Evolutionary conservation across 2,888 invertebrate species (phyloP).

Genomic region (Lasioglossum morio): DNA sequence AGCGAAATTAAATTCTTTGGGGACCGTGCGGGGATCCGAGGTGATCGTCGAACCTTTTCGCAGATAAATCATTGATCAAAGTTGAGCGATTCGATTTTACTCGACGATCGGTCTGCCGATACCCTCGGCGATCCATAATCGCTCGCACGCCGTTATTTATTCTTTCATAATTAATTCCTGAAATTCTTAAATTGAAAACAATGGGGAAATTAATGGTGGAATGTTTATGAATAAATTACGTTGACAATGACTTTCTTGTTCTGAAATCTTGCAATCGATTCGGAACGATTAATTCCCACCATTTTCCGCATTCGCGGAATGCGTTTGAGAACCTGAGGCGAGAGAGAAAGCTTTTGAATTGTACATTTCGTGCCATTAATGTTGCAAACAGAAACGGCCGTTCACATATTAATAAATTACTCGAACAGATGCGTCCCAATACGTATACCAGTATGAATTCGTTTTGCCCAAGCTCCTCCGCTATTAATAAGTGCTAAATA

Average conservation of each 20-base stretch:
- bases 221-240: neutral
- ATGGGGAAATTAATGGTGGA: neutral
- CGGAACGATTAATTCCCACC: constrained; percentile 18
- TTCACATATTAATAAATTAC: constrained; percentile 16
- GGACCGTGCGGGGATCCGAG: constrained; percentile 12
- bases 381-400: neutral
- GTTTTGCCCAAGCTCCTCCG: neutral
- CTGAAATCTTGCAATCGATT: too few species aligned
- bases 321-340: neutral
- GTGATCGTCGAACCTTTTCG: constrained; percentile 11
- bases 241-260: neutral
- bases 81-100: neutral
- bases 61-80: neutral
- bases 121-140: neutral
- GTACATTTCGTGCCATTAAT: constrained; percentile 2
- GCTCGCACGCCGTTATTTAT: neutral
- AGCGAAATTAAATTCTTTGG: constrained; percentile 54
- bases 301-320: neutral
- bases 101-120: neutral
- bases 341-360: constrained; percentile 2
- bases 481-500: constrained; percentile 19
- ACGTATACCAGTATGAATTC: neutral
- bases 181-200: neutral
- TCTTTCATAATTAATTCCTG: neutral
- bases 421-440: neutral